Base-by-base conservation (phyloP, 2,113 vertebrate genomes). In the Rhodinocichla rosea region DNA sequence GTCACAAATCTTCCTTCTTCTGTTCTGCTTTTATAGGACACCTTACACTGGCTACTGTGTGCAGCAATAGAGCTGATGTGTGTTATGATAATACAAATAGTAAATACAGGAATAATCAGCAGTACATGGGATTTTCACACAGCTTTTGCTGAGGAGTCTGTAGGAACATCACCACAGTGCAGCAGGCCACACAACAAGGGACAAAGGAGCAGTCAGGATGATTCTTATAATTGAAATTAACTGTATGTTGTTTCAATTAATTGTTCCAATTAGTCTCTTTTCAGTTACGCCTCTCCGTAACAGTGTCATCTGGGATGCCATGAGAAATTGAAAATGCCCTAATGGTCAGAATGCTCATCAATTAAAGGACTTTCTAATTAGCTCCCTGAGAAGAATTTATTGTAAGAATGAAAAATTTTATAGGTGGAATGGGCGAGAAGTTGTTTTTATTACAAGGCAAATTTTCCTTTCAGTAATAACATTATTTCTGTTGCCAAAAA, bases 241-340 rank as follows among this genome's bases (percentile, higher is more conserved):
- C 96, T 97, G 81, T 97, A 63, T 96, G 84, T 96, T 98, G 96
- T 97, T 97, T 98, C 97, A 98, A 95, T 98, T 98, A 98, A 98
- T 98, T 98, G 95, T 91, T 97, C 95, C 97, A 98, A 97, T 98
- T 98, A 98, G 96, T 81, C 70, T 89, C 75, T 94, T 83, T 83
- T 92, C 95, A 94, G 88, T 91, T 96, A 85, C 52, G 40, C 73
- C 52, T 90, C 95, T 96, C 91, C 96, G 35, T 95, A 96, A 77
- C 90, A 70, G 19, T 94, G 95, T 97, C 98, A 97, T 94, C 94
- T 96, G 97, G 96, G 97, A 97, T 96, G 47, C 89, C 96, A 75
- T 85, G 93, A 94, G 89, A 97, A 97, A 94, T 96, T 93, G 89
- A 96, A 98, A 98, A 95, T 85, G 84, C 95, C 94, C 71, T 95